These are phyloP conservation scores for Dione juno DNA, from an alignment of 2,888 invertebrate genomes.

Conservation along the genomic window DNA sequence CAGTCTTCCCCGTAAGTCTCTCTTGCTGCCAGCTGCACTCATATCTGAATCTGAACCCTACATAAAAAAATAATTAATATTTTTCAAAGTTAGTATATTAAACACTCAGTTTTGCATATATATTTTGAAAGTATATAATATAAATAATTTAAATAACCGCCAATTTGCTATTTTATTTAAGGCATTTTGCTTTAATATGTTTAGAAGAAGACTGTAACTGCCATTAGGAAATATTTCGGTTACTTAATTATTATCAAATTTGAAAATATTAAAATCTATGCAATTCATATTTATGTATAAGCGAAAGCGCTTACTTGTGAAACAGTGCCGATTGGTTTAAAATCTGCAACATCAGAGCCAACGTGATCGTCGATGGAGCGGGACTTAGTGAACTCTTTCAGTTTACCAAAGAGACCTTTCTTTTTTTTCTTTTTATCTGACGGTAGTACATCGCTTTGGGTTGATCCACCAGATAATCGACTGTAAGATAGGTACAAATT, in stretches of 20 bases:
- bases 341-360: constrained; percentile 72
- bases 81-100: too few relatives aligned
- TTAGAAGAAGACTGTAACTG: too few relatives aligned
- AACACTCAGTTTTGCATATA: too few relatives aligned
- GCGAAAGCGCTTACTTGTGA: constrained; percentile 69
- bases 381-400: constrained; percentile 93
- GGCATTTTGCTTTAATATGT: too few relatives aligned
- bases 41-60: constrained; percentile 89
- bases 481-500: constrained; percentile 63
- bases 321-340: constrained; percentile 80
- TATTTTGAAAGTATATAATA: too few relatives aligned
- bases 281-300: too few relatives aligned
- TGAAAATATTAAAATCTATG: too few relatives aligned
- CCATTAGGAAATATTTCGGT: too few relatives aligned
- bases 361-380: constrained; percentile 89
- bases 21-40: constrained; percentile 87
- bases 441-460: constrained; percentile 91
- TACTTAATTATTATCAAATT: too few relatives aligned
- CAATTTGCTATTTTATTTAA: too few relatives aligned
- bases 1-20: constrained; percentile 90
- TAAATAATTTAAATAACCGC: too few relatives aligned
- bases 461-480: constrained; percentile 92
- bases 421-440: constrained; percentile 90
- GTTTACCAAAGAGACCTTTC: constrained; percentile 91
- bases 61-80: constrained; percentile 27